phyloP scores from a whole-genome alignment of 2,888 invertebrate genomes.

The Acholoe squamosa region DNA sequence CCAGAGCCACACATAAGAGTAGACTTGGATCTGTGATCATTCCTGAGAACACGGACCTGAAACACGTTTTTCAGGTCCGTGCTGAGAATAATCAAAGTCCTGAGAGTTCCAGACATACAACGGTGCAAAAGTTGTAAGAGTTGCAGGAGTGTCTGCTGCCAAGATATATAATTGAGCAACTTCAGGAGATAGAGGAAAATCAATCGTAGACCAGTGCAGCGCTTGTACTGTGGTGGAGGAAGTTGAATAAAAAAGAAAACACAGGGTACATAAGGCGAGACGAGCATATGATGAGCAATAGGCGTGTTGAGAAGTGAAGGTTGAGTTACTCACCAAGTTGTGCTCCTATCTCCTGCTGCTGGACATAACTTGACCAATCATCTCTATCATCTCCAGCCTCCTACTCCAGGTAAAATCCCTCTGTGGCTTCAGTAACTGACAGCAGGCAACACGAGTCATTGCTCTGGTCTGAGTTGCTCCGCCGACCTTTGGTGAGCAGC shows the following conservation, averaged over 20 bases:
- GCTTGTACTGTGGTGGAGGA: neutral
- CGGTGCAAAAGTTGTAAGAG: no score
- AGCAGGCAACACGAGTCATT: slow-evolving; percentile 26
- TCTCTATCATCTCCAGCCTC: slow-evolving; percentile 16
- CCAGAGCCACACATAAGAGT: no score
- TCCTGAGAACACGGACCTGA: no score
- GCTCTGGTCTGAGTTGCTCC: neutral
- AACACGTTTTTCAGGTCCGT: no score
- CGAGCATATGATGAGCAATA: neutral
- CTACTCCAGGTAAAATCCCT: slow-evolving; percentile 35
- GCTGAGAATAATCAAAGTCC: no score
- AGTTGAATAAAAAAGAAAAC: neutral
- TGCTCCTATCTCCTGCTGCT: slow-evolving; percentile 3
- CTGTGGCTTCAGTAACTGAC: neutral
- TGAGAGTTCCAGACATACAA: no score
- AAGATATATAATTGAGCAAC: neutral
- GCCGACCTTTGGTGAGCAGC: slow-evolving; percentile 19
- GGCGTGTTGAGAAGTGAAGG: neutral
- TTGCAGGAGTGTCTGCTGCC: no score
- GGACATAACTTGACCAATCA: slow-evolving; percentile 1
- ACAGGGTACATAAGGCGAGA: neutral
- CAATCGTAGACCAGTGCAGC: neutral
- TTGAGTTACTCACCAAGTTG: slow-evolving; percentile 5
- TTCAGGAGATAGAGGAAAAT: neutral
- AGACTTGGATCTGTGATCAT: no score